A percentile compares a stretch with the other conserved stretches of the same genome.
These are phyloP conservation scores for Conus canariensis DNA, from an alignment of 2,888 invertebrate species.

Conservation along the genomic window DNA sequence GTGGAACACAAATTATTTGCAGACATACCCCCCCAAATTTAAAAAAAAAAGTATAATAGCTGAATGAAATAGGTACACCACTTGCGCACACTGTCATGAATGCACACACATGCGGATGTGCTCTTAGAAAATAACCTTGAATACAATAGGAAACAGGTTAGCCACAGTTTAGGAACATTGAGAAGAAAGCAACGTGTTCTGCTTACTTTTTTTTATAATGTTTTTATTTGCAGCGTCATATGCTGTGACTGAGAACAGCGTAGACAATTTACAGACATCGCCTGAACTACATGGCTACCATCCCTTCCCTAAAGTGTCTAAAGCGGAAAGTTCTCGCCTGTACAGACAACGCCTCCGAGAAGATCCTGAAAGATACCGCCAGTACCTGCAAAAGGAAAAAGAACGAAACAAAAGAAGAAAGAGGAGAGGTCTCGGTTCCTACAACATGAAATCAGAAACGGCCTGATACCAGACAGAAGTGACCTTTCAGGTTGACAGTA, in stretches of 20 bases:
- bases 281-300: neutral
- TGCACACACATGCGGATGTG: too few species aligned
- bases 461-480: neutral
- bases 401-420: neutral
- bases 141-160: too few species aligned
- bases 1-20: too few species aligned
- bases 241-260: neutral
- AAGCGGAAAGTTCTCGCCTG: neutral
- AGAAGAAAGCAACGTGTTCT: neutral
- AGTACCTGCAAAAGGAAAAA: neutral
- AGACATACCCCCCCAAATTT: too few species aligned
- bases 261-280: neutral
- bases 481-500: neutral
- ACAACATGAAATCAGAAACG: neutral
- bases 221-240: neutral
- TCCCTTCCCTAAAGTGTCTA: neutral
- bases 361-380: constrained; percentile 11
- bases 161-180: too few species aligned
- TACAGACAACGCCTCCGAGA: constrained; percentile 2
- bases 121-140: too few species aligned
- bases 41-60: too few species aligned
- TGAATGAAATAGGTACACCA: too few species aligned
- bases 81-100: too few species aligned
- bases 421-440: neutral
- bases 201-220: neutral